Evolutionary conservation across 2,797 vertebrate genomes (phyloP), one percentile per base, ranked within the genome.

Genomic region (Catamblyrhynchus diadema): DNA sequence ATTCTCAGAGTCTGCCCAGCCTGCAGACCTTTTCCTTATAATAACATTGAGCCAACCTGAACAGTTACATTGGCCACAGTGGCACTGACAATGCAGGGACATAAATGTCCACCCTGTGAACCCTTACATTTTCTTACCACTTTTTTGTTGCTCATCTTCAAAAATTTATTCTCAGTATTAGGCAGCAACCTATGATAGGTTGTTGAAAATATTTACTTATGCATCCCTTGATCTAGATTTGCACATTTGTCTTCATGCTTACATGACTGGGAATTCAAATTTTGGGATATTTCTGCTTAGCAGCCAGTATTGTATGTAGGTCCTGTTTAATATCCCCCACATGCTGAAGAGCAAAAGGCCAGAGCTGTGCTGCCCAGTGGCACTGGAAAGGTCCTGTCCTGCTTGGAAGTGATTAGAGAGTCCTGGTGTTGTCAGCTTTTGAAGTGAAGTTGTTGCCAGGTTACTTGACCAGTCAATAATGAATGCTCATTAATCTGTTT

Each of bases 381-480:
- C 45, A 11, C 9, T 66, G 62, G 70, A 56, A 83, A 75, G 81
- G 80, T 86, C 79, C 41, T 44, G 57, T 72, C 50, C 53, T 87
- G 41, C 69, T 70, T 83, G 80, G 73, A 66, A 54, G 35, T 71
- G 44, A 62, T 81, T 60, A 45, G 39, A 32, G 50, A 42, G 67
- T 82, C 56, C 45, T 61, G 74, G 92, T 95, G 88, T 27, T 88
- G 86, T 85, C 92, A 89, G 90, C 42, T 1, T 74, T 69, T 59
- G 85, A 35, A 70, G 65, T 53, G 85, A 88, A 77, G 37, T 91
- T 93, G 82, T 90, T 94, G 87, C 93, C 91, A 91, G 80, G 80
- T 77, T 94, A 42, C 66, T 95, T 81, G 80, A 24, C 62, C 73
- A 81, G 80, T 94, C 89, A 70, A 86, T 94, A 96, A 60, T 45